Evolutionary conservation across 2,888 invertebrate genomes (phyloP).

Genomic region (Parnassius glacialis): DNA sequence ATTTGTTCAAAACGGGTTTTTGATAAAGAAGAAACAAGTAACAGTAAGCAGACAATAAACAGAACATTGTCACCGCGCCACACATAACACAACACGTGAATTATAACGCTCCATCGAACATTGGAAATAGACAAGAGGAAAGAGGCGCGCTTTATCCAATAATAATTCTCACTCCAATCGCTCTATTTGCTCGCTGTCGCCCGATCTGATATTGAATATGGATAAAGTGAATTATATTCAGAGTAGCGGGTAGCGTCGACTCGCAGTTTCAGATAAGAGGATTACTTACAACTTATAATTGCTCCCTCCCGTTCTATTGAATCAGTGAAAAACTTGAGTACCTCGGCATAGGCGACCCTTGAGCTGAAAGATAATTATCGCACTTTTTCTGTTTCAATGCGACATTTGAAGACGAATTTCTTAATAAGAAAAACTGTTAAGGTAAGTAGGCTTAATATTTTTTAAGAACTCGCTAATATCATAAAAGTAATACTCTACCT

Average conservation of each 20-base stretch:
- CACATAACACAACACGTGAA: constrained; percentile 56
- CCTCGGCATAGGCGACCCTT: constrained; percentile 53
- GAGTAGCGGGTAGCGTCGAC: constrained; percentile 65
- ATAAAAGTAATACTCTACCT: no score
- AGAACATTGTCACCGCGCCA: constrained; percentile 43
- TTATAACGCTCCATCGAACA: constrained; percentile 63
- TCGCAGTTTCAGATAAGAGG: constrained; percentile 51
- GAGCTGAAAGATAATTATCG: constrained; percentile 50
- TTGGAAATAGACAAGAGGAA: constrained; percentile 70
- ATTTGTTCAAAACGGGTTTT: constrained; percentile 1
- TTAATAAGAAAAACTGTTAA: constrained; percentile 1
- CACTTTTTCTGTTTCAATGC: constrained; percentile 36
- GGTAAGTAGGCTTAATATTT: no score
- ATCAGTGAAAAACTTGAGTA: constrained; percentile 61
- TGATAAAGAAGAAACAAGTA: constrained; percentile 22
- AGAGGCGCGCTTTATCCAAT: constrained; percentile 73
- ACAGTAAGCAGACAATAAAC: constrained; percentile 41
- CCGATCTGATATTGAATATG: constrained; percentile 79
- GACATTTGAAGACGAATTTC: constrained; percentile 3
- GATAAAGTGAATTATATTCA: constrained; percentile 77
- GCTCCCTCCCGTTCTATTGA: constrained; percentile 70
- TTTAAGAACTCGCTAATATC: no score
- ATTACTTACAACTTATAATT: constrained; percentile 79
- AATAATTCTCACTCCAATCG: constrained; percentile 78
- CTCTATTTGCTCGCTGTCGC: constrained; percentile 75